Conservation (phyloP, 2,797 vertebrate genomes). For the Serranus cabrilla region DNA sequence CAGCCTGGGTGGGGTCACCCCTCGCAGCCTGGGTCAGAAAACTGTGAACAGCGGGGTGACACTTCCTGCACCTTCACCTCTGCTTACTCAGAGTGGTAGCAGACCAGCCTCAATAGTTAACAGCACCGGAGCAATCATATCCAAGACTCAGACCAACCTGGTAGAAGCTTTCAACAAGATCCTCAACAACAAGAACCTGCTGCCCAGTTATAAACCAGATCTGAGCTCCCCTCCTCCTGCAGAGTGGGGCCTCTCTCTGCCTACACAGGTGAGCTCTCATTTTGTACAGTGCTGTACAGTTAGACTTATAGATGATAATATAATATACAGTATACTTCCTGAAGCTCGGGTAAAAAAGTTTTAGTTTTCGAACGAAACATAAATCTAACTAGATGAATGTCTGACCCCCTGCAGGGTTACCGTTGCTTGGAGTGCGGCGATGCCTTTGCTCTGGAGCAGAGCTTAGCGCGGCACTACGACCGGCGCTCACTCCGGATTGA, state of each 20-base stretch:
- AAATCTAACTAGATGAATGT: not conserved
- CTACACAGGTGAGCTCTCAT: constrained; percentile 80
- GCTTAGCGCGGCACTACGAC: constrained; percentile 94
- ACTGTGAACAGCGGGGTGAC: constrained; percentile 84
- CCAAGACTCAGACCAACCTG: constrained; percentile 94
- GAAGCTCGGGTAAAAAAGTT: too few relatives aligned
- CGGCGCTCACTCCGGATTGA: constrained; percentile 96
- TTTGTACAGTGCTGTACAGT: not conserved
- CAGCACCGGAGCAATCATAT: constrained; percentile 90
- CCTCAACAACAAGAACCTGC: constrained; percentile 95
- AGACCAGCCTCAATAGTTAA: constrained; percentile 88
- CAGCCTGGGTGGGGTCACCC: constrained; percentile 49
- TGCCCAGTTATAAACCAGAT: constrained; percentile 95
- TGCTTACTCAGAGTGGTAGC: constrained; percentile 78
- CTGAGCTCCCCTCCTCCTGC: constrained; percentile 86
- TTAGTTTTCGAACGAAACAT: too few relatives aligned
- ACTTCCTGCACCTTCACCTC: constrained; percentile 68
- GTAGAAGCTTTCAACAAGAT: constrained; percentile 98
- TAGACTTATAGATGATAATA: not conserved
- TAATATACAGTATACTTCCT: too few relatives aligned
- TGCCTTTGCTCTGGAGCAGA: constrained; percentile 94
- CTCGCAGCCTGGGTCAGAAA: constrained; percentile 85
- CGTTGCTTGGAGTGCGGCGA: constrained; percentile 97
- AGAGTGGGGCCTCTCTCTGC: constrained; percentile 91
- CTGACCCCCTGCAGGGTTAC: constrained; percentile 82